These are phyloP conservation scores for Trileptium ribeirensis DNA, from an alignment of 2,888 invertebrate genomes.

Conservation along the genomic window DNA sequence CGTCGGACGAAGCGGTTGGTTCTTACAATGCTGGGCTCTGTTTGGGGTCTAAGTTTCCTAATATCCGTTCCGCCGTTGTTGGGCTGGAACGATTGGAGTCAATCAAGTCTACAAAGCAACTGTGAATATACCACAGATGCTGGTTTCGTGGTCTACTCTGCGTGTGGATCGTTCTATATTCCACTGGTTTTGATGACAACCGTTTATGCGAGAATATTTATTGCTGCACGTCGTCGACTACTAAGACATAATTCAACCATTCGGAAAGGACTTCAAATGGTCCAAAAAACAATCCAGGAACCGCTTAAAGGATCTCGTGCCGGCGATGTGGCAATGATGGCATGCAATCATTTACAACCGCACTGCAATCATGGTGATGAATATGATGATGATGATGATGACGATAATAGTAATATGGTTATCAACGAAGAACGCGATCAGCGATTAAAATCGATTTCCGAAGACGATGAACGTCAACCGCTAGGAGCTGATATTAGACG, in stretches of 20 bases:
- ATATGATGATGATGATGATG: no score
- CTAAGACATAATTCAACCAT: conserved; percentile 15
- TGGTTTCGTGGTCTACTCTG: conserved; percentile 78
- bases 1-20: conserved; percentile 47
- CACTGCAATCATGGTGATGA: neutral
- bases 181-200: conserved; percentile 88
- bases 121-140: conserved; percentile 14
- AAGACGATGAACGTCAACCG: no score
- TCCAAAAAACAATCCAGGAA: neutral
- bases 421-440: no score
- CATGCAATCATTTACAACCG: no score
- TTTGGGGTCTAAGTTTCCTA: conserved; percentile 47
- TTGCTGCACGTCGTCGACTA: conserved; percentile 74
- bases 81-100: conserved; percentile 51
- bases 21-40: conserved; percentile 36
- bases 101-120: neutral
- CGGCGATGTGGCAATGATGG: no score
- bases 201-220: conserved; percentile 88
- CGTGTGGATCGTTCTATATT: conserved; percentile 87
- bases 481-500: no score
- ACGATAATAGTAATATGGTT: no score
- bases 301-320: no score
- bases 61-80: conserved; percentile 51
- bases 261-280: neutral
- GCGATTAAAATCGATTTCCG: no score